Evolutionary conservation across 2,797 vertebrate genomes (phyloP), one percentile per base, ranked within the genome.

Genomic region (Anas acuta): DNA sequence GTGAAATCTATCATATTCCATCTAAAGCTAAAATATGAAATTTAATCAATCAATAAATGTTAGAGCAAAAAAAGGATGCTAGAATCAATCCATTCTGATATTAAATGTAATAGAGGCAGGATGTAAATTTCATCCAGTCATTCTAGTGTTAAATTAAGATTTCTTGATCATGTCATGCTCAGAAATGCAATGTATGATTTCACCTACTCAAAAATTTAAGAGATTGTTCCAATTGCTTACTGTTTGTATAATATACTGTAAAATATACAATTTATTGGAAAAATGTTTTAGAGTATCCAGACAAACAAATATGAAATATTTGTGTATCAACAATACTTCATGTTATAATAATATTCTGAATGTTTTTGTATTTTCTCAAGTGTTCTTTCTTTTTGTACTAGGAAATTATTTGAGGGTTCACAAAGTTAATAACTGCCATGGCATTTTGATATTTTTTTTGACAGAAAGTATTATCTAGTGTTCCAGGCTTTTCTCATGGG

Each of bases 371-470:
- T 81, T 93, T 93, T 84, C 51, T 89, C 9, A 61, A 69, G 8
- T 43, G 25, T 67, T 7, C 11, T 84, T 77, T 67, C 45, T 84
- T 92, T 85, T 79, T 74, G 12, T 21, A 15, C 58, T 80, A 80
- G 12, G 56, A 92, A 78, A 87, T 75, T 0, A 51, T 86, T 43
- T 69, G 28, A 56, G 21, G 13, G 11, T 70, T 95, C 47, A 84
- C 11, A 60, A 76, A 89, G 39, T 87, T 89, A 82, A 51, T 53
- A 76, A 12, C 6, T 67, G 33, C 37, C 26, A 58, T n/a, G 14
- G 62, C 2, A 37, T 90, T 87, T 84, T 90, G 82, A 43, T 90
- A 1, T 37, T 89, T 93, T 89, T 93, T 94, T 93, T 53, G 35
- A 53, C 28, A 66, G 30, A 25, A 89, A 53, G 6, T 84, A 87